Evolutionary conservation across 53 echinoderm and acorn worm species (phyloP), one percentile per base, ranked within the genome.

Genomic region (Crossaster papposus): DNA sequence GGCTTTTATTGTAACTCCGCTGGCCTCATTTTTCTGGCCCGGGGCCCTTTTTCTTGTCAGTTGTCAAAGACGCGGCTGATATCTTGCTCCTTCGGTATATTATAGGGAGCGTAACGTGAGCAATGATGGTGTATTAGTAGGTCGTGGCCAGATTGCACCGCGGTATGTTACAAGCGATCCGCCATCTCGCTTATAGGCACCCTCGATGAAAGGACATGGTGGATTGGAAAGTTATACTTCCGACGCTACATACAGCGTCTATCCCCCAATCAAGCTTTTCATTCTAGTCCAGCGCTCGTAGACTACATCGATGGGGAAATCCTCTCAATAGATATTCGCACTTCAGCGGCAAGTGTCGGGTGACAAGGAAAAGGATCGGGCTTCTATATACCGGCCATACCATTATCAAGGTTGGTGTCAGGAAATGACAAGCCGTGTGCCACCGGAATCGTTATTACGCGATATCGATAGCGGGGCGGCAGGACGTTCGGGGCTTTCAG

Each of bases 241-340:
- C 70, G 65, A 31, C 12, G 22, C 83, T 70, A 17, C 68, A 24
- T 83, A 4, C 31, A 64, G 64, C 35, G 64, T 83, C 37, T 4
- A 65, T 64, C 70, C 28, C 35, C 83, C 2, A 50, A 44, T 44
- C 44, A 44, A 44, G 44, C 44, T 44, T 44, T 44, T 9, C 44
- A 44, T 83, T 83, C 65, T 28, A 23, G 65, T n/a, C 36, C 63
- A 20, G 81, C 58, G 52, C 79, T 81, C 18, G 64, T 24, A 82
- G 68, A 82, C 68, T 65, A 68, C 82, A 68, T 82, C 82, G 31
- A 85, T 72, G 35, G 85, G 83, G 68, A 71, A 32, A 85, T 85
- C 73, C 32, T 38, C 54, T 85, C 85, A 85, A 72, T 85, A 31
- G 83, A 23, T 24, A 1, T 51, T 44, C 63, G 62, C n/a, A 36